These are phyloP conservation scores for Ornithoptera alexandrae DNA, from an alignment of 2,888 invertebrate species.

Conservation along the genomic window DNA sequence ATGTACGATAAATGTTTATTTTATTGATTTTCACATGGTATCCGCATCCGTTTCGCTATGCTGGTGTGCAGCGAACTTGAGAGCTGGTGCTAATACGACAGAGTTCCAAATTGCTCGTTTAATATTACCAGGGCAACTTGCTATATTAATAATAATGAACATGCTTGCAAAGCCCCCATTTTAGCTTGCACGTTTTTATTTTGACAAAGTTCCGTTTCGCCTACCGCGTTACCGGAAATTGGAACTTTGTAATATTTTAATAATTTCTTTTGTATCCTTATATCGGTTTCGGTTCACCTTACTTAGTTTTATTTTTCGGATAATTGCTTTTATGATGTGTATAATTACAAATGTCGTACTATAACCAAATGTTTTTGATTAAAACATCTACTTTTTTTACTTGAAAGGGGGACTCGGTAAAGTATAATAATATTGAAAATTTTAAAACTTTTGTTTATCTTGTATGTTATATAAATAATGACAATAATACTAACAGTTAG, in stretches of 20 bases:
- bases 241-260: constrained; percentile 55
- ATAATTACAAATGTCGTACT: constrained; percentile 53
- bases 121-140: constrained; percentile 66
- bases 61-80: constrained; percentile 47
- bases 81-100: constrained; percentile 48
- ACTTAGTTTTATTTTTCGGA: constrained; percentile 54
- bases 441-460: no score
- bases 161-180: constrained; percentile 57
- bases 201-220: constrained; percentile 62
- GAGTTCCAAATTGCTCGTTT: constrained; percentile 59
- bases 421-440: no score
- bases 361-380: not conserved
- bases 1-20: constrained; percentile 70
- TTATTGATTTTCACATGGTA: constrained; percentile 77
- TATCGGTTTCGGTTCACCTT: constrained; percentile 54
- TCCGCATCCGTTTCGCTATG: constrained; percentile 56
- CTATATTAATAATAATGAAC: constrained; percentile 73
- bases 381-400: no score
- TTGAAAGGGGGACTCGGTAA: no score
- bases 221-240: constrained; percentile 52
- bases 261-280: constrained; percentile 44
- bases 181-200: constrained; percentile 63
- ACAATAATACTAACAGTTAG: no score
- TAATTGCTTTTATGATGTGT: constrained; percentile 71
- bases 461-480: no score